Evolutionary conservation across 2,113 vertebrate species (phyloP), one percentile per base, ranked within the genome.

Genomic region (Stegastes partitus): DNA sequence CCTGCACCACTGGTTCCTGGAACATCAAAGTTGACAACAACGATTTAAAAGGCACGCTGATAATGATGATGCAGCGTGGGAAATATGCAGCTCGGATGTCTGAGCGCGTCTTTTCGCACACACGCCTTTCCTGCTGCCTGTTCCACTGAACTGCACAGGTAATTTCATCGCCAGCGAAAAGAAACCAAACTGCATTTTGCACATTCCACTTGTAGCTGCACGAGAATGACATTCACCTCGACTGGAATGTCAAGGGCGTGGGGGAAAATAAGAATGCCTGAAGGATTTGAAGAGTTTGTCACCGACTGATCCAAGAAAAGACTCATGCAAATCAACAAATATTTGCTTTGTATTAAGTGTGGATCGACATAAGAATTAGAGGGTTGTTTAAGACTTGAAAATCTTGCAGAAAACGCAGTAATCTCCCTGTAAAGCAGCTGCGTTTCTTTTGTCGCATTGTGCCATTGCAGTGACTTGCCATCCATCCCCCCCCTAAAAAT

Each of bases 131-230:
- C 11, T 2, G 37, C n/a, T 65, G 14, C 8, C 19, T 25, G 14
- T 68, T 74, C 19, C 47, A 45, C 23, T 11, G 5, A 54, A 21
- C 3, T 14, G 5, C 21, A n/a, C 45, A 56, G 51, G 31, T 51
- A 37, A 26, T 50, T 47, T 28, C n/a, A n/a, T 19, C 0, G 2
- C 2, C 12, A 45, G 9, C 50, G 25, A 58, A 61, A 59, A 58
- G 23, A 61, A 63, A 73, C 45, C 56, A 53, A 79, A 74, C 79
- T 23, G 39, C 71, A 86, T 83, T 86, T 50, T 22, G 63, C 4
- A 58, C 80, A 86, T 89, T 84, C 87, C 79, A 49, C 12, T 15
- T 42, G 11, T 15, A 42, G 39, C 39, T 42, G 11, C 39, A 4
- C 14, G 39, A 42, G 39, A 42, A 15, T 42, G 39, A 14, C 39